Percentiles rank a stretch among this genome's conserved stretches.
Evolutionary conservation across 2,888 invertebrate species (phyloP).

Genomic region (Halictus quadricinctus): DNA sequence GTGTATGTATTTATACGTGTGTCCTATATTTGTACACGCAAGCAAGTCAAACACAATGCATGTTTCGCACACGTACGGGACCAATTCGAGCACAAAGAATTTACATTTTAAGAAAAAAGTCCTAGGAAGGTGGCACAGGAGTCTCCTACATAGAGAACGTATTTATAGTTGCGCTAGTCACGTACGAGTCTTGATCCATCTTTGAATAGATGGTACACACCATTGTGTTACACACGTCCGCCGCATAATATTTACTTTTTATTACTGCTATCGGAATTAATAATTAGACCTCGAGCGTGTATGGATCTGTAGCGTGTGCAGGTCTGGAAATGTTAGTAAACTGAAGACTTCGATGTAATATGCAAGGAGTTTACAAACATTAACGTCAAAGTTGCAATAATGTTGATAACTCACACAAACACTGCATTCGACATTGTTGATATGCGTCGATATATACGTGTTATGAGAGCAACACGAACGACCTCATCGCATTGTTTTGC

Average conservation of each 20-base stretch:
- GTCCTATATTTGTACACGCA: background rate
- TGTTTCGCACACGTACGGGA: background rate
- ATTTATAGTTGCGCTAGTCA: slow-evolving; percentile 65
- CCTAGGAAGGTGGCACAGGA: slow-evolving; percentile 28
- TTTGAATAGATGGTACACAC: slow-evolving; percentile 32
- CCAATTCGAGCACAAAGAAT: slow-evolving; percentile 30
- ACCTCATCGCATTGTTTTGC: background rate
- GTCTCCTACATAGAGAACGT: slow-evolving; percentile 60
- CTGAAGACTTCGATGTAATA: background rate
- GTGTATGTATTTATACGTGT: background rate
- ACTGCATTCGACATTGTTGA: slow-evolving; percentile 11
- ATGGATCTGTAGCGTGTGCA: background rate
- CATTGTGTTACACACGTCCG: slow-evolving; percentile 21
- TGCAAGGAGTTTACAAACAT: background rate
- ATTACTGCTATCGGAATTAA: slow-evolving; percentile 10
- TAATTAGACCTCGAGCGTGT: background rate
- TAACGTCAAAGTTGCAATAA: background rate
- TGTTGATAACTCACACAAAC: background rate
- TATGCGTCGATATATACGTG: background rate
- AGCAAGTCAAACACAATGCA: slow-evolving; percentile 1
- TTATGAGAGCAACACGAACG: background rate
- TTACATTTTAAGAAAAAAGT: slow-evolving; percentile 24
- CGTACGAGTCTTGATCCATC: slow-evolving; percentile 50
- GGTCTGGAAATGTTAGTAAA: background rate
- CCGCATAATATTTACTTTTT: slow-evolving; percentile 2